Evolutionary conservation across 2,888 invertebrate species (phyloP).

Genomic region (Philonicus albiceps): DNA sequence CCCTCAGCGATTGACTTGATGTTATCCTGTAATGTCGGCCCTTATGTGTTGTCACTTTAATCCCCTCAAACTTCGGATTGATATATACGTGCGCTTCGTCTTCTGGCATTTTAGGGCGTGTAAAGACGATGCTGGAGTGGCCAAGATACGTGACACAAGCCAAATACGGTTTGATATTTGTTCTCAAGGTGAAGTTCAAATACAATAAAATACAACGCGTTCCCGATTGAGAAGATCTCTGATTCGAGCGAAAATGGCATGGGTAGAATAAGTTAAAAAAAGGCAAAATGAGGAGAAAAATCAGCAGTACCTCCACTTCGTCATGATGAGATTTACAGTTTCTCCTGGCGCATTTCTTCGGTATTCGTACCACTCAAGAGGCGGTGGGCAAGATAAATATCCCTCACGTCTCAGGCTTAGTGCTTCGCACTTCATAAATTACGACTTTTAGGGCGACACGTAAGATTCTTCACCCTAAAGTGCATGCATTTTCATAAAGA

Average conservation of each 20-base stretch:
- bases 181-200: constrained; percentile 33
- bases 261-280: constrained; percentile 16
- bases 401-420: constrained; percentile 46
- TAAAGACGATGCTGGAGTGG: not conserved
- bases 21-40: constrained; percentile 46
- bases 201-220: constrained; percentile 44
- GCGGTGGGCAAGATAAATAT: constrained; percentile 45
- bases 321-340: constrained; percentile 45
- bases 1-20: constrained; percentile 48
- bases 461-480: constrained; percentile 46
- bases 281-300: constrained; percentile 44
- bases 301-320: constrained; percentile 34
- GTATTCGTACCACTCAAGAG: not conserved
- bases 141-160: constrained; percentile 43
- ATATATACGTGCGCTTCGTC: constrained; percentile 37
- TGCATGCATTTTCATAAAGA: constrained; percentile 46
- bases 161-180: constrained; percentile 40
- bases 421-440: constrained; percentile 48
- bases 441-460: constrained; percentile 45
- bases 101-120: not conserved
- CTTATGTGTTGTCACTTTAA: constrained; percentile 47
- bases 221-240: not conserved
- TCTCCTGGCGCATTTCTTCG: not conserved
- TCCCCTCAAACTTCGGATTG: constrained; percentile 42
- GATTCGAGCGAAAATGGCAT: not conserved